These are phyloP conservation scores for Sigmodon hispidus DNA, from an alignment of 2,113 vertebrate genomes.

Conservation along the genomic window DNA sequence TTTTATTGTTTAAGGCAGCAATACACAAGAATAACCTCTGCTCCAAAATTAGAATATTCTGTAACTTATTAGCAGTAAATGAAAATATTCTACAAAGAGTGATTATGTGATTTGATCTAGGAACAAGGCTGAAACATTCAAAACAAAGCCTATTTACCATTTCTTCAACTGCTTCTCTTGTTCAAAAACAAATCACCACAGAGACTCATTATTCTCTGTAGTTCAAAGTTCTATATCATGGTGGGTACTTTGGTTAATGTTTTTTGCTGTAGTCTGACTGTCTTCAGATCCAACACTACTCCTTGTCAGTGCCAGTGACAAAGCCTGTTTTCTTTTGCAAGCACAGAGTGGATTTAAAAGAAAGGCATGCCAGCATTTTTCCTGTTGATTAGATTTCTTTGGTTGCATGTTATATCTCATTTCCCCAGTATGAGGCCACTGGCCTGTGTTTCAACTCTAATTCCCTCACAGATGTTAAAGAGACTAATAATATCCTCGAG, in stretches of 20 bases:
- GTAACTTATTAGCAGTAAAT: conserved; percentile 48
- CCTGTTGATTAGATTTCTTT: conserved; percentile 55
- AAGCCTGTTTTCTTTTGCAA: conserved; percentile 53
- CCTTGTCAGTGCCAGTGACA: conserved; percentile 53
- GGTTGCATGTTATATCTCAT: conserved; percentile 23
- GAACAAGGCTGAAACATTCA: conserved; percentile 43
- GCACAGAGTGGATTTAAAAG: conserved; percentile 42
- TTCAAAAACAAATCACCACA: conserved; percentile 41
- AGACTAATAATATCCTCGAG: conserved; percentile 65
- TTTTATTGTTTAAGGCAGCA: conserved; percentile 55
- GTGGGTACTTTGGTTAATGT: conserved; percentile 63
- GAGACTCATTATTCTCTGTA: conserved; percentile 34
- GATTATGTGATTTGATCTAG: conserved; percentile 41
- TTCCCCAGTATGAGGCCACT: conserved; percentile 54
- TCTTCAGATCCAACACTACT: conserved; percentile 50
- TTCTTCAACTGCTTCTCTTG: conserved; percentile 36
- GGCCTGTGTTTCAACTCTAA: conserved; percentile 69
- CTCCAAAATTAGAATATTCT: conserved; percentile 71
- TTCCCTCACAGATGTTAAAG: conserved; percentile 71
- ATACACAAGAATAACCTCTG: conserved; percentile 61
- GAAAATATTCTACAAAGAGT: conserved; percentile 57
- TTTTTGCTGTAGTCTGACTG: conserved; percentile 40
- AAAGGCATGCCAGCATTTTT: conserved; percentile 50
- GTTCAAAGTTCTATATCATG: conserved; percentile 40
- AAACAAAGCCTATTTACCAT: conserved; percentile 51